Evolutionary conservation across 2,113 vertebrate genomes (phyloP), one percentile per base, ranked within the genome.

Genomic region (Pelecanus crispus): DNA sequence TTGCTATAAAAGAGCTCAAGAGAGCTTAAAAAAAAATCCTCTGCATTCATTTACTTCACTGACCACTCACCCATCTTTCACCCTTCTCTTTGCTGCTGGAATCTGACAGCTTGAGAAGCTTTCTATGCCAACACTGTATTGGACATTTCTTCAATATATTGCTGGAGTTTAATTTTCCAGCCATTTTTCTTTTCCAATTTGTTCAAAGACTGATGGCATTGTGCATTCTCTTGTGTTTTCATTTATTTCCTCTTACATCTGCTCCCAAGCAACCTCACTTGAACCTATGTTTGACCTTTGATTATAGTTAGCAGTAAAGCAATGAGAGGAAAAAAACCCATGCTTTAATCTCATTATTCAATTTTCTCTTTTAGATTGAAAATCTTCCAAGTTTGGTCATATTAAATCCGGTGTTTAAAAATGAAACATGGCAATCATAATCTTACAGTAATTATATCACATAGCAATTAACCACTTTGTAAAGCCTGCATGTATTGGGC

Each of bases 91-190:
- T 87, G 66, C 90, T 88, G 73, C 53, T 88, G 74, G 52, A 45
- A 67, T 92, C 77, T 75, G 78, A 92, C 63, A 89, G 70, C 71
- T 50, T 75, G 73, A 87, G 78, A 63, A 78, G 66, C 53, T 84
- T 85, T 52, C 66, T 71, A 18, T 74, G 80, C 52, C 49, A 93
- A 29, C 44, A 56, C 18, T 89, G 29, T 62, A 55, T 38, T 24
- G 84, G 67, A 81, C 49, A 53, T n/a, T 65, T 79, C 55, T 52
- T 72, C 83, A 79, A 8, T 50, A 68, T 38, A 56, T 40, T 63
- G 71, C 22, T 75, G 32, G 45, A 80, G 59, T 83, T 96, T 78
- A 87, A 93, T 91, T 88, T 92, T 88, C 86, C 82, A 89, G 52
- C 52, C 49, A 44, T 29, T 86, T 29, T 86, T 75, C 3, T 94